A percentile compares a stretch with the other conserved stretches of the same genome.
Conservation (phyloP, 2,113 vertebrate genomes). For the Coryphaenoides rupestris region DNA sequence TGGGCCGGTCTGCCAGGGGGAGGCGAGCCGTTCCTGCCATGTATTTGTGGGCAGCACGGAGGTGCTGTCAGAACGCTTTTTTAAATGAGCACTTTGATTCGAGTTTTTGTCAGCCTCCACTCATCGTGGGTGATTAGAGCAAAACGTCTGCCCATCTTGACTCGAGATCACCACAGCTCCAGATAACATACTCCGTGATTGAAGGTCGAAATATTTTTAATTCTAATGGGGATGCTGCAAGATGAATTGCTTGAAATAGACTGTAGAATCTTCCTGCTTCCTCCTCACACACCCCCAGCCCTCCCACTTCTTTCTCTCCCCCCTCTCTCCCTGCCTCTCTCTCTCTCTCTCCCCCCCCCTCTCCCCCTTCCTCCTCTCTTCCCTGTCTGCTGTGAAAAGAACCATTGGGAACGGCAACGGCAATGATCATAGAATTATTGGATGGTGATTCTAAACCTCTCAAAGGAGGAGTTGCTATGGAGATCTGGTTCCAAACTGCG, state of each 20-base stretch:
- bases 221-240: slow-evolving; percentile 98
- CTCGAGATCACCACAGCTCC: slow-evolving; percentile 98
- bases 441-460: slow-evolving; percentile 99
- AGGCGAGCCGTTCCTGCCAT: too few species aligned
- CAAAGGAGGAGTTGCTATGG: slow-evolving; percentile 99
- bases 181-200: slow-evolving; percentile 99
- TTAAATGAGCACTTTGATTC: slow-evolving; percentile 99
- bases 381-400: slow-evolving; percentile 99
- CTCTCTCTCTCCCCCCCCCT: slow-evolving; percentile 48
- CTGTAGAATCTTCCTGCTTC: slow-evolving; percentile 96
- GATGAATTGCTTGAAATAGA: slow-evolving; percentile 99
- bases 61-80: slow-evolving; percentile 92
- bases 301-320: slow-evolving; percentile 77
- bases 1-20: too few species aligned
- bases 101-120: slow-evolving; percentile 99
- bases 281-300: slow-evolving; percentile 67
- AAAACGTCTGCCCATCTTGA: slow-evolving; percentile 99
- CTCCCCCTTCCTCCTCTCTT: slow-evolving; percentile 66
- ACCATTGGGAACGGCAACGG: slow-evolving; percentile 98
- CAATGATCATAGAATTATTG: slow-evolving; percentile 99
- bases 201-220: slow-evolving; percentile 99
- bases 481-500: slow-evolving; percentile 99
- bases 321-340: slow-evolving; percentile 69
- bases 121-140: slow-evolving; percentile 99
- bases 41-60: slow-evolving; percentile 90